Evolutionary conservation across 2,113 vertebrate species (phyloP), one percentile per base, ranked within the genome.

Genomic region (Alligator sinensis): DNA sequence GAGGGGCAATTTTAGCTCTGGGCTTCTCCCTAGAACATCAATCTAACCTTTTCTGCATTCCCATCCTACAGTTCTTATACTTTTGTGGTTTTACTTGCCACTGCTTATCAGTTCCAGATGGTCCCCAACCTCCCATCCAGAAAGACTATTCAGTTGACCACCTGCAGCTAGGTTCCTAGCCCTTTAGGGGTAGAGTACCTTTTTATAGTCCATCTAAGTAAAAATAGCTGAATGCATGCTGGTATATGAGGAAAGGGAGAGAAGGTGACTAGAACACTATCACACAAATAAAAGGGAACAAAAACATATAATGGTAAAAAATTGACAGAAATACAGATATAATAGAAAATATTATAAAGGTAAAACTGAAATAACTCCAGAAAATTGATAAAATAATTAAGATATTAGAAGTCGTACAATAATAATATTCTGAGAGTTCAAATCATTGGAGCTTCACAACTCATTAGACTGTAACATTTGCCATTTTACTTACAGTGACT

Each of bases 401-500:
- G 63, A 76, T 13, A 57, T 5, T 2, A 34, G 60, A 80, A 47
- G 47, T 47, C 47, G 7, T 47, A 77, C 24, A 82, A 28, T 19
- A 82, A 4, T 30, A 47, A 47, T 47, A 9, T 47, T 47, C 47
- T 47, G 47, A 47, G 47, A 47, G 47, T 47, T 47, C 47, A 47
- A 47, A 47, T 47, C 47, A 47, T 47, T 47, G 47, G 9, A 47
- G 47, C 47, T 47, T 47, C 47, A 47, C 47, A 47, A 47, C 47
- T 47, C 7, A 47, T 47, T 47, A 47, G 7, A 47, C 17, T 84
- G 12, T 4, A 91, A 82, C 24, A 86, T 90, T 81, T 63, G 10
- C 6, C 11, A 55, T 79, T 64, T 47, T 81, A 92, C 98, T 98
- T 96, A 99, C 99, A 79, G 99, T 98, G 64, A 99, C 96, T 96